Evolutionary conservation across 2,113 vertebrate species (phyloP), one percentile per base, ranked within the genome.

Genomic region (Cyprinodon variegatus): DNA sequence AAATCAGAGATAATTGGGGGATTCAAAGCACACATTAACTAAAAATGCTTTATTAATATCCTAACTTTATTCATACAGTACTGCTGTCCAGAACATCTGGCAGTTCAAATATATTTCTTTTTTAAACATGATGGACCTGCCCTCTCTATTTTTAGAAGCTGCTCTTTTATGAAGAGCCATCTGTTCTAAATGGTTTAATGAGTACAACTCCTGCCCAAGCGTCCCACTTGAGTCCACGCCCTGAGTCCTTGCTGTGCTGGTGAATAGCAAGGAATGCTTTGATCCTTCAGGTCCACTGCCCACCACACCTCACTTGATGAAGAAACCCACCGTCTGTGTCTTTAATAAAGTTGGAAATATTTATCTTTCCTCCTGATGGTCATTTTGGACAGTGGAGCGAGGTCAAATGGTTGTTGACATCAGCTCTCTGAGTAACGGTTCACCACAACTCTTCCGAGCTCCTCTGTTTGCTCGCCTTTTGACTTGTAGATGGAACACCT

Each of bases 391-490:
- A 76, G 77, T 59, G 29, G 9, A 4, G 14, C 72, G 86, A 77
- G 85, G 86, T 89, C 68, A 73, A 40, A 69, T 5, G 3, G 29
- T 4, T 80, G 82, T 82, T 88, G 81, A 88, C 87, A 83, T 89
- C 86, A 68, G 61, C 37, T 10, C 79, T 74, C 45, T 86, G 83
- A 88, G 74, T 90, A 86, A 90, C 81, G 61, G 74, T 64, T 70
- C 36, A 68, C 71, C 7, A 45, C 13, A 70, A 46, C 76, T 65
- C 7, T n/a, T 64, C 62, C 63, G 4, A 41, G 22, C 66, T 85
- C 72, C 79, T 78, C 78, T 90, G 48, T 92, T 91, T 88, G 90
- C 45, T 86, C 84, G 86, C 87, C 90, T 84, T 82, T 82, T 85
- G 86, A 91, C 83, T 77, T 39, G 37, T 10, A 65, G 64, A 82